phyloP scores from a whole-genome alignment of 2,113 vertebrate genomes.

The Vanacampus margaritifer region DNA sequence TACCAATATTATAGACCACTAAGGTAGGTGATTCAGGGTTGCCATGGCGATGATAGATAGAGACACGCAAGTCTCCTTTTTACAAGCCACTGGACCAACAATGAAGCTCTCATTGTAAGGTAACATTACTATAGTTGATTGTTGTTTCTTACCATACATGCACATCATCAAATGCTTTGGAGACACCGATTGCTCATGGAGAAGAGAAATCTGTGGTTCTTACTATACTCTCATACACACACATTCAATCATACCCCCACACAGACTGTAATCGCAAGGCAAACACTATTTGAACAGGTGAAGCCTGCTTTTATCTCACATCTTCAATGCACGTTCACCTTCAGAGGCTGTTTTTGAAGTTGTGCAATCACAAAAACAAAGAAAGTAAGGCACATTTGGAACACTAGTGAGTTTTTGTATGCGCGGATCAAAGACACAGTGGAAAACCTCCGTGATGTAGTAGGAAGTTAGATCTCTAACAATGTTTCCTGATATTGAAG shows the following conservation, averaged over 20 bases:
- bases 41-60: constrained; percentile 3
- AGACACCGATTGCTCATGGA: constrained; percentile 3
- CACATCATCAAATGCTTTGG: constrained; percentile 3
- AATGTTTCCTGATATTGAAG: not conserved
- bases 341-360: constrained; percentile 15
- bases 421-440: constrained; percentile 4
- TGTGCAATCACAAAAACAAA: constrained; percentile 11
- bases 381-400: constrained; percentile 11
- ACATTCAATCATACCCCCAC: not conserved
- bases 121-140: not conserved
- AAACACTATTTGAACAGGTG: constrained; percentile 18
- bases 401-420: constrained; percentile 23
- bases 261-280: not conserved
- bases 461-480: constrained; percentile 10
- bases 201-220: constrained; percentile 35
- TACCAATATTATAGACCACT: not conserved
- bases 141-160: constrained; percentile 13
- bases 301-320: constrained; percentile 17
- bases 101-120: not conserved
- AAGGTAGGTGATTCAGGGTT: not conserved
- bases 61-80: not conserved
- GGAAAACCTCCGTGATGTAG: constrained; percentile 21
- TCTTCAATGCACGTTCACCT: constrained; percentile 21
- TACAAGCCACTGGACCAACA: not conserved
- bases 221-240: constrained; percentile 11